Evolutionary conservation across 2,797 vertebrate species (phyloP), one percentile per base, ranked within the genome.

Genomic region (Ceryle rudis): DNA sequence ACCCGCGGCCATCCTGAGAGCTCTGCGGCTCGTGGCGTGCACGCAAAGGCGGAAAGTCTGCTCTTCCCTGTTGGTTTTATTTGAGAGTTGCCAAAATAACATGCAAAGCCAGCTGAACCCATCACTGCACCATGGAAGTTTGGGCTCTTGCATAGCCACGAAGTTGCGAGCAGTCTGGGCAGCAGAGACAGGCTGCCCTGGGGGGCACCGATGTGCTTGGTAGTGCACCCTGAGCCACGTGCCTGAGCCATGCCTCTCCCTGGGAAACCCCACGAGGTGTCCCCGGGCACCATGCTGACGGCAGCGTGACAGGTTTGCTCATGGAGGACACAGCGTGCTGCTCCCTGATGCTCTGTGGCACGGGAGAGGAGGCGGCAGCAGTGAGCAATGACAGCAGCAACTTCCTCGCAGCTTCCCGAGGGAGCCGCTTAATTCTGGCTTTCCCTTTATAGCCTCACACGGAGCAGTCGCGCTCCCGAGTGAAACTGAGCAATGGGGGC

Each of bases 391-490:
- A 79, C 90, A 93, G 82, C 44, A 86, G 80, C 91, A 54, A 58
- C 94, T 93, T 94, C 93, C 94, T 44, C n/a, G 93, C 79, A 60
- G 87, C 92, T 71, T 96, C 96, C 95, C 72, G 0, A 46, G 95
- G 95, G 96, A 95, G 84, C 67, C 15, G 8, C 69, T 92, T 93
- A 47, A 91, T 86, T 88, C 88, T 6, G 7, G 46, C 88, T 81
- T 95, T 95, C 93, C 90, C 93, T 51, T 79, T 86, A 81, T n/a
- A 86, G 82, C 82, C 93, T 79, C 6, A 0, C 51, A 11, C 62
- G 29, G 11, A 55, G 82, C 96, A 52, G 26, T 93, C 94, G 6
- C 20, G 0, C 69, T 85, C 71, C 82, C 17, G 0, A 29, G 80
- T 16, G 18, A 29, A 81, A 7, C 69, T 19, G 2, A 31, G 81